Conservation (phyloP, 2,888 invertebrate genomes). For the Cacoxenus indagator region DNA sequence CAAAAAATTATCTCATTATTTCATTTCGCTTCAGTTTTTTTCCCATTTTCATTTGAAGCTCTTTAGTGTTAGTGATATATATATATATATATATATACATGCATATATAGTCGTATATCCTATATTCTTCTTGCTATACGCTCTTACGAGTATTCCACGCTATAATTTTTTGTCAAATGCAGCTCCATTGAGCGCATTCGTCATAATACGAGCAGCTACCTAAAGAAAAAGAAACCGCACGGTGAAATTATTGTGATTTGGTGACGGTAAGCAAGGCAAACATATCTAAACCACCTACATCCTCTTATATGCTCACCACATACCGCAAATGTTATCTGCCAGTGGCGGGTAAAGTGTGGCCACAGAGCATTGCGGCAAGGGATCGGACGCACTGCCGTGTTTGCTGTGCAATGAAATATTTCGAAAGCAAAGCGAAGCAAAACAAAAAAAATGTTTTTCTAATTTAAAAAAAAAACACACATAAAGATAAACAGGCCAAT, state of each 20-base stretch:
- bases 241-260: not conserved
- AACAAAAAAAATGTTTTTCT: not conserved
- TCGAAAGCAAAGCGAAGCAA: not conserved
- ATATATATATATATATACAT: no score
- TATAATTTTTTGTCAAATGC: not conserved
- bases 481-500: not conserved
- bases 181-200: slow-evolving; percentile 3
- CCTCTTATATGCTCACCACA: not conserved
- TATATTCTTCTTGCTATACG: not conserved
- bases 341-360: no score
- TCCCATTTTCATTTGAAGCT: slow-evolving; percentile 33
- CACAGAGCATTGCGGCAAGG: no score
- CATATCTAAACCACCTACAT: not conserved
- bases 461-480: not conserved
- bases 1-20: not conserved
- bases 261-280: not conserved
- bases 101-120: not conserved
- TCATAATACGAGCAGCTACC: slow-evolving; percentile 5
- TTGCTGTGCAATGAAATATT: not conserved
- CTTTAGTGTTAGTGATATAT: slow-evolving; percentile 5
- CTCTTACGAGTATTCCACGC: not conserved
- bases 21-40: not conserved
- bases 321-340: slow-evolving; percentile 1
- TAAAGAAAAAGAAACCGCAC: not conserved
- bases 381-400: no score